Base-by-base conservation (phyloP, 2,888 invertebrate genomes). In the Zaprionus obscuricornis region DNA sequence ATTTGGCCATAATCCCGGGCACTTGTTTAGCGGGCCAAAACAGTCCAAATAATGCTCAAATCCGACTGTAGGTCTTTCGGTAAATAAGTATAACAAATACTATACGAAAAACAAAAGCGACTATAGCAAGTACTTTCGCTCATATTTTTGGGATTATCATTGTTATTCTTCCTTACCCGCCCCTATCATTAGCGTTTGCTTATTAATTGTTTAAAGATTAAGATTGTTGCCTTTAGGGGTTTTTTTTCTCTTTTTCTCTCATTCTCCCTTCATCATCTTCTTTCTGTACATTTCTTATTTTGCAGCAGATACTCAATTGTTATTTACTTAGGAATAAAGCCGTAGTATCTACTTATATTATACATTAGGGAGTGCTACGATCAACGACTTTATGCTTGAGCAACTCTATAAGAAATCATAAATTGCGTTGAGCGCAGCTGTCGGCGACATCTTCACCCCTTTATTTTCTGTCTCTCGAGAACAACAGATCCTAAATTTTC, bases 141-240 rank as follows among this genome's bases (percentile, higher is more conserved):
- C 60, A 67, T 60, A 59, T 69, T 63, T 62, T 47, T 43, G 17
- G 57, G 84, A 75, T 69, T 75, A 79, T 72, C 59, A 62, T 65
- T 79, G 79, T 76, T 74, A 46, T 56, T 55, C 46, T 36, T 10
- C 45, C 13, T 33, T 34, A 7, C n/a, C 31, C 72, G 75, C 79
- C 77, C 79, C 83, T 79, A 59, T 81, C 74, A 84, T 84, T 76
- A 81, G 49, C 27, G 70, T 36, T 22, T 18, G 13, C 36, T 27
- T 39, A 66, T 70, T 76, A 84, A 78, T 78, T 78, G 84, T 67
- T 71, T 49, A 60, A 81, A 84, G 77, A 84, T 81, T 78, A 70
- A 81, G 84, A 78, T 60, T 74, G 70, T 79, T 83, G 68, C 73
- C 57, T 37, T 60, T 68, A 7, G 7, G 11, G 13, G 17, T 47